A percentile compares a stretch with the other conserved stretches of the same genome.
Evolutionary conservation across 1,140 invertebrate genomes (phyloP).

Genomic region (Metopolophium dirhodum): DNA sequence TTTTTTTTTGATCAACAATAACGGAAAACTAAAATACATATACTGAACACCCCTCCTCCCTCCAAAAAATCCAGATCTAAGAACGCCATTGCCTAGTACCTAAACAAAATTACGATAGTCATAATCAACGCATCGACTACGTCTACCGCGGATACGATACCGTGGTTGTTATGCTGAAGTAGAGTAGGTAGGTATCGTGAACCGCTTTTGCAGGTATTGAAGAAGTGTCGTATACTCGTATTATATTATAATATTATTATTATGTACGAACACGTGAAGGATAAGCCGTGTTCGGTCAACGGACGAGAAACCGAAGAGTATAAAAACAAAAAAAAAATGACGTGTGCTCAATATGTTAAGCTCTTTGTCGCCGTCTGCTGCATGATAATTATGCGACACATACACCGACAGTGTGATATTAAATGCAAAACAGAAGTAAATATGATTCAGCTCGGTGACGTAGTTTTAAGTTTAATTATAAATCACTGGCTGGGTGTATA

Average conservation of each 20-base stretch:
- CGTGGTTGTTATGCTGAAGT: not conserved
- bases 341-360: not conserved
- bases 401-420: not conserved
- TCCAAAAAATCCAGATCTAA: no score
- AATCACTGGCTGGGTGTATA: slow-evolving; percentile 4
- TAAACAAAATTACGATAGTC: no score
- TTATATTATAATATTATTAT: not conserved
- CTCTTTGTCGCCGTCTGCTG: not conserved
- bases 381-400: not conserved
- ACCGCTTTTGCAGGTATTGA: not conserved
- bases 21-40: no score
- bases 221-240: no score
- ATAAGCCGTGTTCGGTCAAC: not conserved
- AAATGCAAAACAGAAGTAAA: slow-evolving; percentile 35
- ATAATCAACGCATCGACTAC: not conserved
- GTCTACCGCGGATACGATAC: not conserved
- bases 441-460: not conserved
- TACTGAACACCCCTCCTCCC: no score
- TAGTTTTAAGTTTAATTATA: slow-evolving; percentile 42
- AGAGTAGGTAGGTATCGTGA: not conserved
- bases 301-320: not conserved
- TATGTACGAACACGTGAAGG: slow-evolving; percentile 13
- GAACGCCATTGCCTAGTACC: no score
- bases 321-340: not conserved
- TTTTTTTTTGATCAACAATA: no score